phyloP scores from a whole-genome alignment of 2,797 vertebrate species.

The Esox masquinongy region DNA sequence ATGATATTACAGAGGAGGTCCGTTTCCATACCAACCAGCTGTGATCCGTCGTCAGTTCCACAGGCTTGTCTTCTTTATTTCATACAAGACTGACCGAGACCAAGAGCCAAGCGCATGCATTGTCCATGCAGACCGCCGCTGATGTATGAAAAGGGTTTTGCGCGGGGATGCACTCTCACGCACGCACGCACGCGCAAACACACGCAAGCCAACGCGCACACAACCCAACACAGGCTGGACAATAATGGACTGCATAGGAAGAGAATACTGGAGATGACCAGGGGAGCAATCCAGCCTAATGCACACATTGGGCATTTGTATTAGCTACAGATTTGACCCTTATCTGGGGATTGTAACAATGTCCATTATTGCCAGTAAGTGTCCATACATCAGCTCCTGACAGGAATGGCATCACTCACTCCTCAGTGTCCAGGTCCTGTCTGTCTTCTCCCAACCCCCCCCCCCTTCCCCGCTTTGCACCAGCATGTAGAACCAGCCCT shows the following conservation, averaged over 20 bases:
- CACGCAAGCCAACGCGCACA: conserved; percentile 45
- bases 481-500: conserved; percentile 32
- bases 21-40: conserved; percentile 85
- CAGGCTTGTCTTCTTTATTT: conserved; percentile 73
- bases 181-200: conserved; percentile 18
- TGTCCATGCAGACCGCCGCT: conserved; percentile 48
- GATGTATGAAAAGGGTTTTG: conserved; percentile 1
- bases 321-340: too few relatives aligned
- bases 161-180: conserved; percentile 5
- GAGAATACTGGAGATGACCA: not conserved
- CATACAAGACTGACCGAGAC: conserved; percentile 84
- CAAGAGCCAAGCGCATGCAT: conserved; percentile 69
- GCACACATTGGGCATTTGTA: too few relatives aligned
- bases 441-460: conserved; percentile 5
- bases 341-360: not conserved
- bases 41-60: conserved; percentile 63
- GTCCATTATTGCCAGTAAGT: conserved; percentile 39
- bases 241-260: not conserved
- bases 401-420: not conserved
- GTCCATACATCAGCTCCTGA: conserved; percentile 10
- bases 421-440: conserved; percentile 10
- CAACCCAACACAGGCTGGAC: conserved; percentile 51
- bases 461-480: conserved; percentile 13
- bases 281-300: not conserved
- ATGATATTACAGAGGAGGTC: conserved; percentile 28